These are phyloP conservation scores for Dendroctonus valens DNA, from an alignment of 1,140 invertebrate genomes.

Conservation along the genomic window DNA sequence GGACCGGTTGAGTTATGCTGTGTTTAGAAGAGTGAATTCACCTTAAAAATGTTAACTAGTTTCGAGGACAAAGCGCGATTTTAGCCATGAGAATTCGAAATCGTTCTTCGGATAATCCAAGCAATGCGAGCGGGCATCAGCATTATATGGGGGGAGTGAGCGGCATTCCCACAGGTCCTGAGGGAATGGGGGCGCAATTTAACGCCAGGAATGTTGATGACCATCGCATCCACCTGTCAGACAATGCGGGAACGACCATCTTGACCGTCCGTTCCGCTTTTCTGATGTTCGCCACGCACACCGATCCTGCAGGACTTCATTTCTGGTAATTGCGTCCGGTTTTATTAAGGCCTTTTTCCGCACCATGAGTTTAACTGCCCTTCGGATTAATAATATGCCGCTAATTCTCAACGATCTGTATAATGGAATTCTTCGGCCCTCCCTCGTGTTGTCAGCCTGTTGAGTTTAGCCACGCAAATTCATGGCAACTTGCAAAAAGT, in stretches of 20 bases:
- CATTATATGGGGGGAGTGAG: neutral
- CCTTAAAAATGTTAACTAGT: no score
- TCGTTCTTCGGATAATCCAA: neutral
- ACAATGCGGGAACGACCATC: neutral
- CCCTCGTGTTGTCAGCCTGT: neutral
- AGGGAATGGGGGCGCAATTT: neutral
- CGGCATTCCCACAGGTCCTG: neutral
- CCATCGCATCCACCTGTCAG: constrained; percentile 1
- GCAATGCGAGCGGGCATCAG: neutral
- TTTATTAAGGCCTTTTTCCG: constrained; percentile 9
- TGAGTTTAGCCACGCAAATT: neutral
- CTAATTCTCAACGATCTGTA: neutral
- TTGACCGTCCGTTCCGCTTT: neutral
- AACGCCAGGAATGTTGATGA: neutral
- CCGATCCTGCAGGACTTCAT: neutral
- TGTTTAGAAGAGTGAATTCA: no score
- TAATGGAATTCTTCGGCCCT: neutral
- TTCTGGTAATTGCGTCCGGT: constrained; percentile 3
- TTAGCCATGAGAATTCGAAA: neutral
- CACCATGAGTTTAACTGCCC: neutral
- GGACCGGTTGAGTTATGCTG: no score
- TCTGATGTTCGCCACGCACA: no score
- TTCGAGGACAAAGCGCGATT: no score
- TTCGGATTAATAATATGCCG: neutral
- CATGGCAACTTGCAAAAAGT: constrained; percentile 1